phyloP scores from a whole-genome alignment of 2,888 invertebrate genomes.

The Priocnemis perturbator region DNA sequence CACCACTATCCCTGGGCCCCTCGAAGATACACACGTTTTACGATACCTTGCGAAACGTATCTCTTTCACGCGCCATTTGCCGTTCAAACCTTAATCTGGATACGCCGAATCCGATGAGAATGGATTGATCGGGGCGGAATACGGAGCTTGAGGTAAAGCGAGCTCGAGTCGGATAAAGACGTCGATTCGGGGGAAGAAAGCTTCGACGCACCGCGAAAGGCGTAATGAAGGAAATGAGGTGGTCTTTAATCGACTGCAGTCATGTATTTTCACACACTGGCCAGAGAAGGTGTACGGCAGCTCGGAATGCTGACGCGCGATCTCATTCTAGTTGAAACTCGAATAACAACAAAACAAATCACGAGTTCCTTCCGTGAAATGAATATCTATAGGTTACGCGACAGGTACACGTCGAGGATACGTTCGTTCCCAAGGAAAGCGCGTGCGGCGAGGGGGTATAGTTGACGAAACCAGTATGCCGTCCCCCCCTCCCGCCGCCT shows the following conservation, averaged over 20 bases:
- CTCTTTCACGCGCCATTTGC: slow-evolving; percentile 42
- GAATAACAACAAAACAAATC: slow-evolving; percentile 6
- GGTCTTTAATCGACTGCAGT: too few relatives aligned
- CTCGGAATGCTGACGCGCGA: neutral
- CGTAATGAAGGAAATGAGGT: neutral
- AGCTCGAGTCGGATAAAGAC: too few relatives aligned
- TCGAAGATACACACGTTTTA: slow-evolving; percentile 24
- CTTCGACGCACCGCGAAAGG: neutral
- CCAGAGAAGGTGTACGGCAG: too few relatives aligned
- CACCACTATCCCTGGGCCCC: slow-evolving; percentile 22
- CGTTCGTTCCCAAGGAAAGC: slow-evolving; percentile 53
- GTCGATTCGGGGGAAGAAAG: too few relatives aligned
- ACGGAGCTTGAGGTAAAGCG: too few relatives aligned
- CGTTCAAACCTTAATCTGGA: neutral
- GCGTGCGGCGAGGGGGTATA: slow-evolving; percentile 19
- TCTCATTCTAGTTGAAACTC: neutral
- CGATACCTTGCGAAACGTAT: slow-evolving; percentile 25
- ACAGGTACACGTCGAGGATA: slow-evolving; percentile 38
- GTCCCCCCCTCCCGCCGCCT: slow-evolving; percentile 10
- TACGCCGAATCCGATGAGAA: neutral
- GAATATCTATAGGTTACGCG: slow-evolving; percentile 45
- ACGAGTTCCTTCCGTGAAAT: slow-evolving; percentile 49
- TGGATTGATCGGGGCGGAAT: neutral
- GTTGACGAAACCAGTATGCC: slow-evolving; percentile 53
- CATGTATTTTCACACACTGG: neutral